Evolutionary conservation across 2,888 invertebrate genomes (phyloP).

Genomic region (Amphipoea oculea): DNA sequence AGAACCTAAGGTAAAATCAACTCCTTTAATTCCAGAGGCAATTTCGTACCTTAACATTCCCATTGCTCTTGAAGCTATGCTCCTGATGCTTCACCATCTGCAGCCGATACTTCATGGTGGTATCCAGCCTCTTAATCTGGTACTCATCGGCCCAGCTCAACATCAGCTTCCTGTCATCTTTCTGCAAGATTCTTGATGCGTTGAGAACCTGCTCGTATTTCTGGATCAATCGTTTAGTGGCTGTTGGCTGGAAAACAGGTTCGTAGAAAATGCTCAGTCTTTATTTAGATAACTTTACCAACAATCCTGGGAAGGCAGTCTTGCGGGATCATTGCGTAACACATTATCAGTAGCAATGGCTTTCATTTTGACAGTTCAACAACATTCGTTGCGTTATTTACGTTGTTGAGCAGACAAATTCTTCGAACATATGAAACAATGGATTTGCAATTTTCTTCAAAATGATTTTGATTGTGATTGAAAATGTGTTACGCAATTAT

Average conservation of each 20-base stretch:
- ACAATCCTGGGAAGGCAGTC: background rate
- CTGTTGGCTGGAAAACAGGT: constrained; percentile 7
- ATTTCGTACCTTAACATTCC: constrained; percentile 69
- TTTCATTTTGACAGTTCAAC: background rate
- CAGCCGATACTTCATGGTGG: constrained; percentile 75
- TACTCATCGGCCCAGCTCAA: constrained; percentile 71
- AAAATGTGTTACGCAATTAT: too few relatives aligned
- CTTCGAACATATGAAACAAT: too few relatives aligned
- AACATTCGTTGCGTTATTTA: too few relatives aligned
- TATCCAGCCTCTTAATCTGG: constrained; percentile 76
- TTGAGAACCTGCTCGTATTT: constrained; percentile 40
- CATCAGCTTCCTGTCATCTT: constrained; percentile 69
- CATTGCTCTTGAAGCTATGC: constrained; percentile 69
- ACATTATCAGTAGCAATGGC: background rate
- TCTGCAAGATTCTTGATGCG: constrained; percentile 33
- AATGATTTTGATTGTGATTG: too few relatives aligned
- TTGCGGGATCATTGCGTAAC: background rate
- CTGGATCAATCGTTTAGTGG: constrained; percentile 13
- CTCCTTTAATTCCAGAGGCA: background rate
- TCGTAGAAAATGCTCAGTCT: background rate
- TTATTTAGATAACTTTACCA: background rate
- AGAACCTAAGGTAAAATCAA: background rate
- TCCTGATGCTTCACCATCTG: constrained; percentile 78
- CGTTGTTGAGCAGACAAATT: too few relatives aligned
- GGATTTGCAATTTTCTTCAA: too few relatives aligned